Conservation (phyloP, 2,888 invertebrate genomes). For the Sphaerophoria taeniata region DNA sequence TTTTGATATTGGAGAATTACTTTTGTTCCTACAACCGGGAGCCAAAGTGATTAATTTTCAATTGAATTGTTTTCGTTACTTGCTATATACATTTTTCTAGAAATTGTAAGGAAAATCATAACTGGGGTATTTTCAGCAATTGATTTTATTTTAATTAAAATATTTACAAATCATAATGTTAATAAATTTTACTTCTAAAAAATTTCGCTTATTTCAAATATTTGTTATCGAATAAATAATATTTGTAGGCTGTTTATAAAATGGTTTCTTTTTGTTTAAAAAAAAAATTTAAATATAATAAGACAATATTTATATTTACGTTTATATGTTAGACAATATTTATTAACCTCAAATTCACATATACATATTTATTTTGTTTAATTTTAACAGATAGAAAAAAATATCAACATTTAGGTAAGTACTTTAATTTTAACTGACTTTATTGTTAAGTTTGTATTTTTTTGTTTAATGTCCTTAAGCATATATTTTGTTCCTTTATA, state of each 20-base stretch:
- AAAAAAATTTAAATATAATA: slow-evolving; percentile 42
- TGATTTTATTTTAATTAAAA: slow-evolving; percentile 53
- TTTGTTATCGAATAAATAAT: slow-evolving; percentile 67
- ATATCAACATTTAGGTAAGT: slow-evolving; percentile 48
- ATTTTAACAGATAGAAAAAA: slow-evolving; percentile 36
- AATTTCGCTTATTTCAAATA: slow-evolving; percentile 40
- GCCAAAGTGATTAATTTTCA: too few species aligned
- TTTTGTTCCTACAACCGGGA: not conserved
- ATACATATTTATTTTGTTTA: slow-evolving; percentile 39
- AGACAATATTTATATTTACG: slow-evolving; percentile 37
- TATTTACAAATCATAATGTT: slow-evolving; percentile 61
- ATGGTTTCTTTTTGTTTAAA: slow-evolving; percentile 17
- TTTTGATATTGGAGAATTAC: not conserved
- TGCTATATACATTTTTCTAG: not conserved
- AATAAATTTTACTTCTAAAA: slow-evolving; percentile 29
- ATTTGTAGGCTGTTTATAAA: slow-evolving; percentile 33
- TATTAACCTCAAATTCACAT: slow-evolving; percentile 57
- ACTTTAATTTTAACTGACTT: slow-evolving; percentile 48
- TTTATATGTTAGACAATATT: slow-evolving; percentile 60
- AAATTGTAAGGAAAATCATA: not conserved
- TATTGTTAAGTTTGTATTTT: slow-evolving; percentile 10
- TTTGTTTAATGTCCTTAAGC: not conserved
- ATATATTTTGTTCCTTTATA: slow-evolving; percentile 30
- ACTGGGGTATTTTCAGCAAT: not conserved
- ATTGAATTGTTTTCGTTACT: too few species aligned